Evolutionary conservation across 2,797 vertebrate species (phyloP), one percentile per base, ranked within the genome.

Genomic region (Acanthornis magna): DNA sequence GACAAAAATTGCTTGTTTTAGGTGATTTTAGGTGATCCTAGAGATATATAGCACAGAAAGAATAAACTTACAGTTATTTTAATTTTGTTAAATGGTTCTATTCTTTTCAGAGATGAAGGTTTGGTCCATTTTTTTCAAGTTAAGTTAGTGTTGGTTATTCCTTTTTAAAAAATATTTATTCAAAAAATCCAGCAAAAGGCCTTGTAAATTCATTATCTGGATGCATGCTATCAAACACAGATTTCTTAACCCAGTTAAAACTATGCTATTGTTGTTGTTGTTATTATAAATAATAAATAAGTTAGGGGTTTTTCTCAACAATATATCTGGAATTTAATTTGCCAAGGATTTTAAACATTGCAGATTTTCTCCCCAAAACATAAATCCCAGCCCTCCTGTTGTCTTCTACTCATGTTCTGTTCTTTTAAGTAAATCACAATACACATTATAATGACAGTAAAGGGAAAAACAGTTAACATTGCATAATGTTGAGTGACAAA

Each of bases 291-390:
- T 45, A 60, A 51, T 14, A 72, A 43, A 36, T 14, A 73, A 53
- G 3, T 20, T n/a, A 38, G 20, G 5, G 4, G 0, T 3, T 54
- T 67, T 51, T 81, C 61, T 5, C 18, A 42, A 22, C 7, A 48
- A 27, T 50, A 53, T 34, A 26, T n/a, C 9, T 71, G 30, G 13
- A 45, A 60, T 54, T 81, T 36, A 54, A 11, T 26, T 68, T 34
- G 30, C 29, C 13, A 54, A 58, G 50, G 11, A n/a, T 51, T n/a
- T 78, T 71, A 55, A 68, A 34, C 9, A 27, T 21, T 29, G 13
- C 9, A 50, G 9, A 74, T n/a, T 13, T 60, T 22, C 5, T 65
- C 2, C 19, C 15, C 9, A 85, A 63, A 89, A 29, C 10, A 9
- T 61, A 55, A 72, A 62, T 54, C 10, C 9, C 18, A 82, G 30